Evolutionary conservation across 1,140 invertebrate genomes (phyloP).

Genomic region (Zelostemma sp.): DNA sequence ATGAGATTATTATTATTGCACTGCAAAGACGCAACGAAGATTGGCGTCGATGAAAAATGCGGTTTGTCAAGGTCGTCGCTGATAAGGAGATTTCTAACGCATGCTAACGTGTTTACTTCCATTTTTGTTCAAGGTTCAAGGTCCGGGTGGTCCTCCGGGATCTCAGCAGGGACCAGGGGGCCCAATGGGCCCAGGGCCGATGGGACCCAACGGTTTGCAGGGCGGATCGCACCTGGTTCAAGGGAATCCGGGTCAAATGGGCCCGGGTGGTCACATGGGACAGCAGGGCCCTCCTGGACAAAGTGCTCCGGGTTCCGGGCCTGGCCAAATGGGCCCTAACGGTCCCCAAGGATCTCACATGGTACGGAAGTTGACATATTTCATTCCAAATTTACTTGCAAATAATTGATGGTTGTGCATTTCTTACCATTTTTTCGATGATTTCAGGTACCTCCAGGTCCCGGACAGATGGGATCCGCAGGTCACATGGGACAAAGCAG

Average conservation of each 20-base stretch:
- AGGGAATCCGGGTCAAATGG: constrained; percentile 52
- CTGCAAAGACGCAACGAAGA: constrained; percentile 18
- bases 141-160: constrained; percentile 47
- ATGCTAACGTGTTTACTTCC: background rate
- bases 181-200: constrained; percentile 49
- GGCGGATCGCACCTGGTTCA: constrained; percentile 58
- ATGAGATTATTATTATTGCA: no score
- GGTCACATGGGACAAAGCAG: constrained; percentile 8
- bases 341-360: constrained; percentile 22
- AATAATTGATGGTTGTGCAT: no score
- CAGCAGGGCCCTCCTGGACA: constrained; percentile 35
- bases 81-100: constrained; percentile 20
- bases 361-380: no score
- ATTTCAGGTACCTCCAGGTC: constrained; percentile 27
- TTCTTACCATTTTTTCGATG: background rate
- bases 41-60: background rate
- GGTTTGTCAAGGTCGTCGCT: background rate
- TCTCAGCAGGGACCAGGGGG: constrained; percentile 47
- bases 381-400: no score
- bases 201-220: constrained; percentile 57
- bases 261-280: constrained; percentile 41
- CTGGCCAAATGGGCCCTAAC: constrained; percentile 23
- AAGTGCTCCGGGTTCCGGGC: constrained; percentile 28
- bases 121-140: constrained; percentile 50
- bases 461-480: constrained; percentile 39